A percentile compares a stretch with the other conserved stretches of the same genome.
Evolutionary conservation across 2,113 vertebrate genomes (phyloP).

Genomic region (Menidia beryllina): DNA sequence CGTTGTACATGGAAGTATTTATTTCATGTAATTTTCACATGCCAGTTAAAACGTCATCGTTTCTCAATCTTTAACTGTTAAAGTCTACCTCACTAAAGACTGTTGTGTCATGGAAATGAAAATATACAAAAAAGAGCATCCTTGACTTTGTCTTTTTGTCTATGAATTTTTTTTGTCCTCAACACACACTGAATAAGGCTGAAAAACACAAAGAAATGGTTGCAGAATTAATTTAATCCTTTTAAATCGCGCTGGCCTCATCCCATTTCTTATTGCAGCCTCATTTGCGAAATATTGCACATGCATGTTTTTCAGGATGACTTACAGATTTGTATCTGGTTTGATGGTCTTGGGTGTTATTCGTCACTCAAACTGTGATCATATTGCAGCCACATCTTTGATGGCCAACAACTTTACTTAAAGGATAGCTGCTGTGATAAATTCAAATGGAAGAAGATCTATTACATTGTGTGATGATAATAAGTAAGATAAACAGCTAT

Average conservation of each 20-base stretch:
- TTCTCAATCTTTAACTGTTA: conserved; percentile 84
- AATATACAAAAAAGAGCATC: conserved; percentile 58
- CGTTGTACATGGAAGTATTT: conserved; percentile 91
- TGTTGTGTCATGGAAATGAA: conserved; percentile 93
- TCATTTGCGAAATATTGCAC: background rate
- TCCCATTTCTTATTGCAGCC: background rate
- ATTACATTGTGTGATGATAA: no score
- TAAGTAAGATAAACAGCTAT: no score
- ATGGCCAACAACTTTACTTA: no score
- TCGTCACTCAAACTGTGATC: background rate
- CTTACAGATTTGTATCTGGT: background rate
- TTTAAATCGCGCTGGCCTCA: no score
- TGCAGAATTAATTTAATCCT: background rate
- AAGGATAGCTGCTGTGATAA: no score
- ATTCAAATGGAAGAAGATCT: no score
- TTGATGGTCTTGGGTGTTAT: background rate
- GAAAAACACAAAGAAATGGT: background rate
- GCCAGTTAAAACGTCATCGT: conserved; percentile 72
- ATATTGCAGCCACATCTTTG: background rate
- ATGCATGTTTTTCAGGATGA: background rate
- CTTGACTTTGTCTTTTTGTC: conserved; percentile 52
- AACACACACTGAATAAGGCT: conserved; percentile 22
- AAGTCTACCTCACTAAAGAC: conserved; percentile 92
- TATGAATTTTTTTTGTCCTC: conserved; percentile 17
- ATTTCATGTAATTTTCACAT: conserved; percentile 87